These are phyloP conservation scores for Patagioenas fasciata DNA, from an alignment of 2,113 vertebrate genomes.

Conservation along the genomic window DNA sequence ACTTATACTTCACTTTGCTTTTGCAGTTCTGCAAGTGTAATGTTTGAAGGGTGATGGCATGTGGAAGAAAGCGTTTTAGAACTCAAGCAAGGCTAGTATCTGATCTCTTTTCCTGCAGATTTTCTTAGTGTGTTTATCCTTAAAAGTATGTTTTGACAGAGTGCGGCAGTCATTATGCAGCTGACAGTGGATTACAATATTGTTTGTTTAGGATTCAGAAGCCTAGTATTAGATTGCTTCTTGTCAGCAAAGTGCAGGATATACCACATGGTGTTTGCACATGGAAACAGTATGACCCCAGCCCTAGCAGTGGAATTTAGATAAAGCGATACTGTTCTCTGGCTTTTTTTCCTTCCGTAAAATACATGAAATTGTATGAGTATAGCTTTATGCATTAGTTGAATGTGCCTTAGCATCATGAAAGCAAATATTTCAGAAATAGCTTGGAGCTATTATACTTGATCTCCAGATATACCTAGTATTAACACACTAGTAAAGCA, in stretches of 20 bases:
- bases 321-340: background rate
- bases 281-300: background rate
- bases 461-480: background rate
- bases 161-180: background rate
- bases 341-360: background rate
- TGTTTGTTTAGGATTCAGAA: slow-evolving; percentile 53
- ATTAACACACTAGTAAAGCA: background rate
- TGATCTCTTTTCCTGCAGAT: background rate
- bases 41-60: background rate
- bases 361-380: background rate
- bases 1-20: background rate
- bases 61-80: background rate
- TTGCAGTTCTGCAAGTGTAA: background rate
- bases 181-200: background rate
- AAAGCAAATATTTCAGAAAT: background rate
- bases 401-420: background rate
- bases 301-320: background rate
- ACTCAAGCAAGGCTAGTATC: background rate
- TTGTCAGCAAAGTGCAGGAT: slow-evolving; percentile 51
- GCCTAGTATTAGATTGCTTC: slow-evolving; percentile 35
- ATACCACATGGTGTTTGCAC: slow-evolving; percentile 1
- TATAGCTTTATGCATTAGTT: background rate
- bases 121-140: background rate
- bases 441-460: background rate
- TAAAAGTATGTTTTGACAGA: slow-evolving; percentile 34